Evolutionary conservation across 2,888 invertebrate genomes (phyloP), one percentile per base, ranked within the genome.

Genomic region (Andrena dorsata): DNA sequence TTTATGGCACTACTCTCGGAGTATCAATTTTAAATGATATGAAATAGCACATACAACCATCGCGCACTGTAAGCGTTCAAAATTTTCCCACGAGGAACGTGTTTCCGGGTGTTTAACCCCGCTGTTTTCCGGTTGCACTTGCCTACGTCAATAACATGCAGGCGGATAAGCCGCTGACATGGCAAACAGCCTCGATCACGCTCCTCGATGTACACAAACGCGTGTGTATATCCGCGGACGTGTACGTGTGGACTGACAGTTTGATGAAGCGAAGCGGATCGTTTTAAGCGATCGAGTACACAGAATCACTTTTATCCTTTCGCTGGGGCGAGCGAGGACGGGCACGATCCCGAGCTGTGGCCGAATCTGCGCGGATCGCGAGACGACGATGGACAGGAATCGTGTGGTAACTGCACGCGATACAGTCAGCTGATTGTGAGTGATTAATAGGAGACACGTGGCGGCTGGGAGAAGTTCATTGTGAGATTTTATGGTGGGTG

Each of bases 111-210:
- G 61, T 61, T 63, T 65, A 73, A 56, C 60, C 71, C 60, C 26
- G 66, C 60, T 61, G 60, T 76, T 74, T 85, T 76, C 76, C 58
- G 53, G 56, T 85, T 28, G 76, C 77, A 76, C 76, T 81, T 75
- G 85, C 70, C 73, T 76, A 66, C 81, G 83, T 83, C 86, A 83
- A 80, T 86, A 80, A 73, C 86, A 84, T 58, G 77, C 75, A 76
- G 76, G 61, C 81, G 85, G 87, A 86, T 87, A 83, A 87, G 88
- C 86, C 87, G 81, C 80, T 84, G 81, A 86, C 87, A 88, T 75
- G 49, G 88, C 79, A 82, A 88, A 85, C 86, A 86, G 77, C 60
- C 72, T 79, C 69, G 79, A 61, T 76, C 73, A 78, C 35, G 76
- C 51, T 64, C 53, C 56, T 60, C 41, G 16, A 23, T 23, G 23